phyloP scores from a whole-genome alignment of 64 coral and sea anemone species.

The Astreopora myriophthalma region DNA sequence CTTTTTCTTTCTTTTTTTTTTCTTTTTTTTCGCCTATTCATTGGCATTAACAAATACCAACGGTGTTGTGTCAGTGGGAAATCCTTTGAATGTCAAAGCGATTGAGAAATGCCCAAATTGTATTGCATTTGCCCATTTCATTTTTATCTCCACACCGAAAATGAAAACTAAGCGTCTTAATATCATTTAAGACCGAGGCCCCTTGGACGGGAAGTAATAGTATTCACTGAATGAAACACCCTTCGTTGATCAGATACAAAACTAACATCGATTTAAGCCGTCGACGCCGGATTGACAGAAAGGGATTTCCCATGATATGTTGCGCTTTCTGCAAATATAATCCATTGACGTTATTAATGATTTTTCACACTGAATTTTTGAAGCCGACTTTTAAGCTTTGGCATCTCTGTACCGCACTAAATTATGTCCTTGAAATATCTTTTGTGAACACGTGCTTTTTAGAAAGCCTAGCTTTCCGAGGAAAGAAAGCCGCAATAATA shows the following conservation, averaged over 20 bases:
- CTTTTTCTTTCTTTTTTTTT: not conserved
- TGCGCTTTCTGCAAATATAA: not conserved
- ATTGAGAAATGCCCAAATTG: constrained; percentile 37
- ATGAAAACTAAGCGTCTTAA: constrained; percentile 19
- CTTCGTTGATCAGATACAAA: too few relatives aligned
- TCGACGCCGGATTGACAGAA: too few relatives aligned
- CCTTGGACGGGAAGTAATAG: not conserved
- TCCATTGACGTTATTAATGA: not conserved
- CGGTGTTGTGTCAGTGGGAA: constrained; percentile 18
- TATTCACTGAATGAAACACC: not conserved
- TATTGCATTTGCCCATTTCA: constrained; percentile 24
- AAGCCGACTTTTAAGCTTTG: not conserved
- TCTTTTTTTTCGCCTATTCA: not conserved
- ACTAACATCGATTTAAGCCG: too few relatives aligned
- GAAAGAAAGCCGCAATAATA: not conserved
- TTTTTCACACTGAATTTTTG: not conserved
- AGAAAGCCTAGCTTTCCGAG: not conserved
- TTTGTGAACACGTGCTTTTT: not conserved
- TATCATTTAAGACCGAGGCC: not conserved
- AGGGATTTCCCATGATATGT: not conserved
- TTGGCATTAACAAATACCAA: constrained; percentile 15
- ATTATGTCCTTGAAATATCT: not conserved
- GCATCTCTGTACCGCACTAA: not conserved
- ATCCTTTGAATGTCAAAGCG: not conserved
- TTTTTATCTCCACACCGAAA: constrained; percentile 29